Base-by-base conservation (phyloP, 2,888 invertebrate genomes). In the Leptinotarsa rubiginosa region DNA sequence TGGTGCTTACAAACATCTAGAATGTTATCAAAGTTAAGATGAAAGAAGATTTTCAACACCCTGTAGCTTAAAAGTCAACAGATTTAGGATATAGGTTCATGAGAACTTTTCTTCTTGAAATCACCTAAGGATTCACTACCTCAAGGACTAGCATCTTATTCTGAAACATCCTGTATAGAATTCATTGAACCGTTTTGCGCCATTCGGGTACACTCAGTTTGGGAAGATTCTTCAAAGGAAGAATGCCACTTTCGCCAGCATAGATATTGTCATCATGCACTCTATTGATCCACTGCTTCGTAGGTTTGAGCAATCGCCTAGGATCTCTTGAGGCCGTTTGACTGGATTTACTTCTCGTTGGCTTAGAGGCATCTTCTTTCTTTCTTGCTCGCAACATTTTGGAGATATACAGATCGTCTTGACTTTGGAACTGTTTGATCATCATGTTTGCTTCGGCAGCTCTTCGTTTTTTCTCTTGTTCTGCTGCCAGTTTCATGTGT, bases 351-450 rank as follows among this genome's bases (percentile, higher is more conserved):
- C 79, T 81, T 70, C 81, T 79, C 31, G 75, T 62, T 15, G 72
- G 74, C 68, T 74, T 74, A 3, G 69, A 72, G 66, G 76, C 66
- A n/a, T 79, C 70, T 49, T 75, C 74, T 18, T 73, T 41, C 70
- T 81, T 79, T 71, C 65, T 71, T 15, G 73, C 70, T 72, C 81
- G 78, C 74, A 81, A 79, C 75, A 84, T 82, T 78, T 82, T 83
- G 65, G 79, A 70, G n/a, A 87, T 81, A 71, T 83, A 85, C 18
- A 82, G 56, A 66, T 85, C 81, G 73, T 88, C 87, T 80, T 86
- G 86, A 16, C 79, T 81, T 80, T 85, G 87, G 76, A 84, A 88
- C 74, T 84, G 80, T 80, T 86, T 86, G 49, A 88, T 87, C 74
- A 86, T 77, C 80, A 83, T 83, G 74, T 87, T 87, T 4, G 87